A percentile compares a stretch with the other conserved stretches of the same genome.
These are phyloP conservation scores for Cecropterus lyciades DNA, from an alignment of 1,140 invertebrate species.

Conservation along the genomic window DNA sequence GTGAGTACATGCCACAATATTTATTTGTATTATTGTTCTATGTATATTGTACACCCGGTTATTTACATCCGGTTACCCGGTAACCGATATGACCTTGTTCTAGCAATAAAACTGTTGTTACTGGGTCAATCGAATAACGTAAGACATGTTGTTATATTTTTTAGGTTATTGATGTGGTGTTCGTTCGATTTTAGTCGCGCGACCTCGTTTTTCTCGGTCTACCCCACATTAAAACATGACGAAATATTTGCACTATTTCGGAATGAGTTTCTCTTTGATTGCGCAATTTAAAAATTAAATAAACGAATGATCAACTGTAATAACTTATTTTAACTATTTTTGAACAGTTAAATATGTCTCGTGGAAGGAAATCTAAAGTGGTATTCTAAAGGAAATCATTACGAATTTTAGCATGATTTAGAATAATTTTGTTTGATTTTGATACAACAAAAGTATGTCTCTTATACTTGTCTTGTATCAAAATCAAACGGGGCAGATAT, in stretches of 20 bases:
- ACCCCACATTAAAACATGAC: conserved; percentile 16
- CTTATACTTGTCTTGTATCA: too few relatives aligned
- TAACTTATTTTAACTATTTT: too few relatives aligned
- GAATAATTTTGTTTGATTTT: too few relatives aligned
- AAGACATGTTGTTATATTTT: conserved; percentile 20
- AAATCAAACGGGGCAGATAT: too few relatives aligned
- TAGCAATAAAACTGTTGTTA: conserved; percentile 28
- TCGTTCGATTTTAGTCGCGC: neutral
- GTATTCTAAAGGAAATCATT: too few relatives aligned
- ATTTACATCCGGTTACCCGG: too few relatives aligned
- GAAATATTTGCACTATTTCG: neutral
- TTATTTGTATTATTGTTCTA: too few relatives aligned
- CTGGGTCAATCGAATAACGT: conserved; percentile 46
- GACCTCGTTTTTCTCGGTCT: conserved; percentile 14
- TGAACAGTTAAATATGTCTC: too few relatives aligned
- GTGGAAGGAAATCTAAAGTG: too few relatives aligned
- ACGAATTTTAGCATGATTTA: too few relatives aligned
- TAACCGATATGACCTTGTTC: conserved; percentile 24
- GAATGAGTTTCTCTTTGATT: neutral
- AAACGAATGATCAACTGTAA: too few relatives aligned
- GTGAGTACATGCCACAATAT: conserved; percentile 74
- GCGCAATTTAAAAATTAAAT: neutral
- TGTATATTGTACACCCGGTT: neutral
- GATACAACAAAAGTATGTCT: too few relatives aligned
- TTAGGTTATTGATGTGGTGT: conserved; percentile 14